Evolutionary conservation across 2,888 invertebrate genomes (phyloP).

Genomic region (Drosophila dives): DNA sequence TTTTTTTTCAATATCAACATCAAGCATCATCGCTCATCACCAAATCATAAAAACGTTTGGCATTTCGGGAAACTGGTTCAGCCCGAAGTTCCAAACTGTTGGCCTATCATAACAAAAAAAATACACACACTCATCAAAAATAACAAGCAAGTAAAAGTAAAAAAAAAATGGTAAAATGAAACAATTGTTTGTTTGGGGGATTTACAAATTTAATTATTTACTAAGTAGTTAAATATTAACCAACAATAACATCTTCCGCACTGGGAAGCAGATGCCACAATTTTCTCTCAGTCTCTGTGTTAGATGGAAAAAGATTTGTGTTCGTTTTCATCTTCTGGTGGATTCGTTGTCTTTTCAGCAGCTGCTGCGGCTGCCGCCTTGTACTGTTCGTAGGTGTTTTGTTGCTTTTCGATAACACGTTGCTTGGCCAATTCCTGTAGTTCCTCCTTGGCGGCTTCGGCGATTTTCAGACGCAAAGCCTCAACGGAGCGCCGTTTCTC

Average conservation of each 20-base stretch:
- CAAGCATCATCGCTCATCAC: constrained; percentile 52
- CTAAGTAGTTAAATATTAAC: constrained; percentile 68
- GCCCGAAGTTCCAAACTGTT: constrained; percentile 26
- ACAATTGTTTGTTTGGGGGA: not conserved
- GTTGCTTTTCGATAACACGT: constrained; percentile 54
- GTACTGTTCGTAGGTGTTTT: constrained; percentile 70
- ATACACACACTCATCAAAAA: constrained; percentile 63
- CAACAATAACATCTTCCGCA: constrained; percentile 31
- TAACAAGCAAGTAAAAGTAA: constrained; percentile 78
- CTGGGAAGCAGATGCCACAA: constrained; percentile 3
- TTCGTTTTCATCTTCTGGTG: not conserved
- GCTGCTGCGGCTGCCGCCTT: constrained; percentile 49
- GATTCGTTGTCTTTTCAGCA: not conserved
- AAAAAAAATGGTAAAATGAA: constrained; percentile 64
- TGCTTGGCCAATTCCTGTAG: constrained; percentile 67
- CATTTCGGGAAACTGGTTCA: constrained; percentile 20
- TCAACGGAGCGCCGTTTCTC: constrained; percentile 72
- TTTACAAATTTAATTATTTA: constrained; percentile 7
- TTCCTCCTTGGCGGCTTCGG: constrained; percentile 78
- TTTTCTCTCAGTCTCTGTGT: not conserved
- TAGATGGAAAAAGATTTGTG: not conserved
- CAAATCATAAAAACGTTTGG: constrained; percentile 32
- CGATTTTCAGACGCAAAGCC: constrained; percentile 71
- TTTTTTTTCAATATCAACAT: constrained; percentile 44
- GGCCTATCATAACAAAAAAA: constrained; percentile 40